Evolutionary conservation across 2,888 invertebrate species (phyloP).

Genomic region (Hesperia comma): DNA sequence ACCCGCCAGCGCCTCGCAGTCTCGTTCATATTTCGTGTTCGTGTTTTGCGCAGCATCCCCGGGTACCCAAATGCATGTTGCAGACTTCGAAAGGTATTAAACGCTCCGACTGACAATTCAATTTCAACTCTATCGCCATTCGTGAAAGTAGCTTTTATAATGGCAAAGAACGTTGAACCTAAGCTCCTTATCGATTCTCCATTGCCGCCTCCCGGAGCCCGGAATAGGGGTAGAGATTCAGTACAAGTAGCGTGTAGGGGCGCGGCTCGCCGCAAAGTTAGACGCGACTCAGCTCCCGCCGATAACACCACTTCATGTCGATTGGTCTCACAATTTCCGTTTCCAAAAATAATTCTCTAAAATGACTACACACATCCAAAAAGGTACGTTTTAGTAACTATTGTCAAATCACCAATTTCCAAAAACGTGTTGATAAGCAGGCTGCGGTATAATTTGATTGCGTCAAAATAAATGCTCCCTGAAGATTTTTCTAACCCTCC

Average conservation of each 20-base stretch:
- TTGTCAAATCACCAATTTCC: constrained; percentile 27
- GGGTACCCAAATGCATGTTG: constrained; percentile 79
- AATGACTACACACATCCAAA: constrained; percentile 41
- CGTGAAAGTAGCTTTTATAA: constrained; percentile 40
- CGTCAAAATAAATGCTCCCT: constrained; percentile 59
- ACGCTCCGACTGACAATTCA: constrained; percentile 40
- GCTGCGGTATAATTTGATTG: constrained; percentile 67
- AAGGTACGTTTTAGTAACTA: constrained; percentile 60
- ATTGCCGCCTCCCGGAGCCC: constrained; percentile 74
- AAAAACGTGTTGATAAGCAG: constrained; percentile 43
- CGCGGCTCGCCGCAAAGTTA: constrained; percentile 84
- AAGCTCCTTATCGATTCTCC: constrained; percentile 47
- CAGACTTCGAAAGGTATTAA: constrained; percentile 74
- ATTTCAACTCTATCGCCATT: constrained; percentile 47
- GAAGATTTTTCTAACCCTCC: constrained; percentile 66
- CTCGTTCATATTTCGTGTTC: constrained; percentile 84
- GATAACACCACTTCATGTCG: constrained; percentile 68
- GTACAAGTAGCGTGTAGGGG: constrained; percentile 83
- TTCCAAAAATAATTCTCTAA: constrained; percentile 36
- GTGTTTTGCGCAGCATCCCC: constrained; percentile 85
- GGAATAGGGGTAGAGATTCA: constrained; percentile 84
- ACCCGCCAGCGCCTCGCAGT: constrained; percentile 82
- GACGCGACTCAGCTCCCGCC: constrained; percentile 80
- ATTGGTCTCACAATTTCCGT: constrained; percentile 55
- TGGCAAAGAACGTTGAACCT: constrained; percentile 32